Percentiles rank a stretch among this genome's conserved stretches.
phyloP scores from a whole-genome alignment of 1,140 invertebrate genomes.

The Drosophila prosaltans region DNA sequence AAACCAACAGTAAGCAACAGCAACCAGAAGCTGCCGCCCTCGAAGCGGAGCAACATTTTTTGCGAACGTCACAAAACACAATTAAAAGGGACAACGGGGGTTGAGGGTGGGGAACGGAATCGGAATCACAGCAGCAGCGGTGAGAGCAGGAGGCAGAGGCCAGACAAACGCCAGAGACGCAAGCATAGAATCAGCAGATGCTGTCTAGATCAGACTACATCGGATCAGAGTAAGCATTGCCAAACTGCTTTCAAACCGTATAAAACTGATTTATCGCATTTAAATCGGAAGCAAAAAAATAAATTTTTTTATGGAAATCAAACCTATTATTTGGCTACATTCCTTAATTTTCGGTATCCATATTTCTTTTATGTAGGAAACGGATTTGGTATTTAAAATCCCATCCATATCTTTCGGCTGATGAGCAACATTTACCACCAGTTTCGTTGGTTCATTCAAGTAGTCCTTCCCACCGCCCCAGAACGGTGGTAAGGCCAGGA shows the following conservation, averaged over 20 bases:
- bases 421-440: conserved; percentile 10
- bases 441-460: conserved; percentile 3
- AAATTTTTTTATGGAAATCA: not conserved
- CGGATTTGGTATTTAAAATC: not conserved
- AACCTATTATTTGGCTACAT: not conserved
- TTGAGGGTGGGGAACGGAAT: conserved; percentile 1
- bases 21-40: not conserved
- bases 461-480: not conserved
- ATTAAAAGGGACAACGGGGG: conserved; percentile 1
- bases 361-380: not conserved
- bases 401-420: not conserved
- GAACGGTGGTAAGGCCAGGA: conserved; percentile 7
- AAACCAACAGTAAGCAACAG: conserved; percentile 1
- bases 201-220: conserved; percentile 10
- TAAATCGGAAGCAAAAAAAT: not conserved
- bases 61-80: conserved; percentile 18
- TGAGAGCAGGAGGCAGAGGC: conserved; percentile 1
- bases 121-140: conserved; percentile 1
- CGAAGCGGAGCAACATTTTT: conserved; percentile 3
- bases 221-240: conserved; percentile 10
- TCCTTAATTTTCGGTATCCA: not conserved
- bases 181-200: conserved; percentile 11
- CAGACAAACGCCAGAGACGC: conserved; percentile 1
- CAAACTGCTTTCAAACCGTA: not conserved
- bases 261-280: not conserved